Evolutionary conservation across 2,888 invertebrate genomes (phyloP).

Genomic region (Cheilosia scutellata): DNA sequence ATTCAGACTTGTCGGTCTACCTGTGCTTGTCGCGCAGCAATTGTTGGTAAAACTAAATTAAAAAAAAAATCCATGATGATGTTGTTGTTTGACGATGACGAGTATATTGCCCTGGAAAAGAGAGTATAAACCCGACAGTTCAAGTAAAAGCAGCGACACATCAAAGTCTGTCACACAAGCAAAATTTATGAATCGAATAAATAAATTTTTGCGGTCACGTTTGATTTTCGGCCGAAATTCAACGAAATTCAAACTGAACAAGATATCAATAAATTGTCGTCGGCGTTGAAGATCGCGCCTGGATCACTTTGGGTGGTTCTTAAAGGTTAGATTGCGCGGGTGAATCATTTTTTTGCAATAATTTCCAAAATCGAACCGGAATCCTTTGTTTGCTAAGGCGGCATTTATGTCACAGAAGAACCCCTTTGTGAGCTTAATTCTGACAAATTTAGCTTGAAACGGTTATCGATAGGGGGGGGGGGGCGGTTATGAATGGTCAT

Average conservation of each 20-base stretch:
- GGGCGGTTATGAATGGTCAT: too few species aligned
- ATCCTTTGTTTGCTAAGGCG: constrained; percentile 53
- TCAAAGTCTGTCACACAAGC: constrained; percentile 21
- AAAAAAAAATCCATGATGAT: constrained; percentile 44
- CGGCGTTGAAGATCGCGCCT: constrained; percentile 36
- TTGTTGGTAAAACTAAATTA: constrained; percentile 40
- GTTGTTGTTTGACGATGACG: constrained; percentile 35
- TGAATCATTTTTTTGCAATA: constrained; percentile 36
- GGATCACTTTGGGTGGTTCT: constrained; percentile 35
- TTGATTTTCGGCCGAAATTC: constrained; percentile 61
- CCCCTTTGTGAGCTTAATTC: constrained; percentile 23
- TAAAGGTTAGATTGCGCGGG: constrained; percentile 30
- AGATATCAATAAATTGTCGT: constrained; percentile 50
- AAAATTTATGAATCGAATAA: constrained; percentile 67
- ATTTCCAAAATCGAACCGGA: constrained; percentile 15
- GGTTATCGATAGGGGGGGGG: too few species aligned
- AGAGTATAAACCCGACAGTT: constrained; percentile 28
- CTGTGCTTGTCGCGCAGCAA: constrained; percentile 39
- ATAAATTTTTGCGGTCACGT: constrained; percentile 68
- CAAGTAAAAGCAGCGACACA: constrained; percentile 36
- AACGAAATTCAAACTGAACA: not conserved
- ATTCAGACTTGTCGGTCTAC: constrained; percentile 30
- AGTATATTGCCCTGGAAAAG: constrained; percentile 29
- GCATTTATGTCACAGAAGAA: constrained; percentile 22
- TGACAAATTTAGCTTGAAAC: constrained; percentile 23